A percentile compares a stretch with the other conserved stretches of the same genome.
Conservation (phyloP, 1,140 invertebrate species). For the Conus ventricosus region DNA sequence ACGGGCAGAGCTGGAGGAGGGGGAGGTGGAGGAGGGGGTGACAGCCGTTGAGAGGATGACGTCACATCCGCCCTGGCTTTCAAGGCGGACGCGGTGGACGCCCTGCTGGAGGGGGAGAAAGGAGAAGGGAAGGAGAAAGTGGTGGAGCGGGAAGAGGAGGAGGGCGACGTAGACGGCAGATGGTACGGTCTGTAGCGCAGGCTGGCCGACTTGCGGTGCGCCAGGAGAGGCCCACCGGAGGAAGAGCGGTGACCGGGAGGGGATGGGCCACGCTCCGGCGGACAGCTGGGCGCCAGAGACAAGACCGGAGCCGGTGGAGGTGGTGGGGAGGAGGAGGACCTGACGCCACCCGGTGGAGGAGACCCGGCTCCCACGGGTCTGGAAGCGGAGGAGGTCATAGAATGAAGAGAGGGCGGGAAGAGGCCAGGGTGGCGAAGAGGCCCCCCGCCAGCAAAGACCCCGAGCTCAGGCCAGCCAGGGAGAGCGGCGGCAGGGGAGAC, state of each 20-base stretch:
- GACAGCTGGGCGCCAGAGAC: neutral
- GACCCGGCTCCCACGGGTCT: too few species aligned
- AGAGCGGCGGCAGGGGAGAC: neutral
- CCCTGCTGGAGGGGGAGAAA: neutral
- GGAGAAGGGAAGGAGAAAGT: conserved; percentile 6
- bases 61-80: neutral
- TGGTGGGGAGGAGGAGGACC: neutral
- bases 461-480: neutral
- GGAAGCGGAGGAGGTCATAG: neutral
- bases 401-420: neutral
- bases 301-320: neutral
- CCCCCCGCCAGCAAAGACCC: conserved; percentile 2
- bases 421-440: neutral
- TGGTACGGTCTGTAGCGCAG: conserved; percentile 23
- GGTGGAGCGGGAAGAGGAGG: neutral
- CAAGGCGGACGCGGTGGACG: neutral
- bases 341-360: too few species aligned
- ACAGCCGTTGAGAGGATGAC: neutral
- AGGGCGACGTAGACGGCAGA: neutral
- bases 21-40: too few species aligned
- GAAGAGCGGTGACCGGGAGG: neutral
- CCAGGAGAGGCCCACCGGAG: neutral
- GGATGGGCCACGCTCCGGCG: neutral
- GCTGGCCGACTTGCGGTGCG: neutral
- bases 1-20: neutral